These are phyloP conservation scores for Laticauda laticaudata DNA, from an alignment of 2,113 vertebrate genomes.

Conservation along the genomic window DNA sequence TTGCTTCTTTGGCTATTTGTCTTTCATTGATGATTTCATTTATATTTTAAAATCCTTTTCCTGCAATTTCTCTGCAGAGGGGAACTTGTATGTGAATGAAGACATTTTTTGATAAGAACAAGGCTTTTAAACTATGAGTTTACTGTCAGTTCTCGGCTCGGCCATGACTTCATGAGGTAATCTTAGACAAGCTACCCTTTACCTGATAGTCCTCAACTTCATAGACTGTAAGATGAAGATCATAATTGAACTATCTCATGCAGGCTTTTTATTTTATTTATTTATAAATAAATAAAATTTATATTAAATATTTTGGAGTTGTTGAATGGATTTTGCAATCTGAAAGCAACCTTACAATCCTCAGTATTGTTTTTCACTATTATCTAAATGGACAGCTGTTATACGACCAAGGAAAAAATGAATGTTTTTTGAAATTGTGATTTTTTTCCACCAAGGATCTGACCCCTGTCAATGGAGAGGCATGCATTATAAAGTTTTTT, in stretches of 20 bases:
- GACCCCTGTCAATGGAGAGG: accelerated
- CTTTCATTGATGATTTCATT: background rate
- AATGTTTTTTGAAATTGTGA: background rate
- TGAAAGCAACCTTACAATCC: background rate
- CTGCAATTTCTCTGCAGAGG: background rate
- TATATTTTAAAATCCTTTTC: background rate
- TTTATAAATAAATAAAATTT: no score
- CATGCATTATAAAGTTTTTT: background rate
- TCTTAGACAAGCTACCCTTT: background rate
- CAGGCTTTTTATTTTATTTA: background rate
- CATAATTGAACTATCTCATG: background rate
- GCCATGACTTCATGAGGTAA: background rate
- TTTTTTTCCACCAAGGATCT: conserved; percentile 3
- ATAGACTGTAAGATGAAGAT: background rate
- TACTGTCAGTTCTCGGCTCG: no score
- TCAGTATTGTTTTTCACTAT: background rate
- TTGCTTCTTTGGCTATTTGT: background rate
- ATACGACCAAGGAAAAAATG: background rate
- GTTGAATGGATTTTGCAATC: background rate
- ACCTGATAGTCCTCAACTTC: background rate
- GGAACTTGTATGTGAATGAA: background rate
- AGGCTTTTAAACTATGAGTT: background rate
- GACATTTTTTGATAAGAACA: background rate
- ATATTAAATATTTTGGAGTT: background rate
- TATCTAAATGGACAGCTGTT: background rate